Evolutionary conservation across 35 echinoderm and acorn worm genomes (phyloP).

Genomic region (Chiridota heheva): DNA sequence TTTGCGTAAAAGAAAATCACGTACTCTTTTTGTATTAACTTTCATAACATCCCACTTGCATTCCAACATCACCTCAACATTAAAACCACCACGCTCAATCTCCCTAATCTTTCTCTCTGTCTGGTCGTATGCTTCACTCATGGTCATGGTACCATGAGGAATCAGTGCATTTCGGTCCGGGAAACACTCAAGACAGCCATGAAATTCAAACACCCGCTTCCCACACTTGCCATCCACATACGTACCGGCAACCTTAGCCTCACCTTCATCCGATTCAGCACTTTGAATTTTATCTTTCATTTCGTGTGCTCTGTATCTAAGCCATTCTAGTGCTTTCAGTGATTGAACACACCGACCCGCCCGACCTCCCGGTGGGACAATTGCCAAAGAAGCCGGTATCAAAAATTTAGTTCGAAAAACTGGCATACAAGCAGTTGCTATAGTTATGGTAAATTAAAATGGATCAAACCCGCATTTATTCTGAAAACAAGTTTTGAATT

Average conservation of each 20-base stretch:
- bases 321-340: too few species aligned
- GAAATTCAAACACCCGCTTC: conserved; percentile 8
- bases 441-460: conserved; percentile 56
- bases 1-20: too few species aligned
- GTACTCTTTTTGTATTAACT: too few species aligned
- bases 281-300: too few species aligned
- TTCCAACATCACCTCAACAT: conserved; percentile 1
- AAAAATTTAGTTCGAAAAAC: conserved; percentile 50
- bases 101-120: background rate
- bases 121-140: background rate
- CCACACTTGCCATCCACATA: conserved; percentile 4
- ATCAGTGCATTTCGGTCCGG: conserved; percentile 15
- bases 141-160: background rate
- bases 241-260: background rate
- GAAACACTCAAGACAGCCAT: conserved; percentile 12
- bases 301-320: background rate
- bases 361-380: too few species aligned
- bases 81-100: background rate
- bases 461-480: conserved; percentile 53
- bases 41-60: background rate
- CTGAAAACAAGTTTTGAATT: too few species aligned
- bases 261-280: conserved; percentile 11
- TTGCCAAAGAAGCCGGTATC: background rate
- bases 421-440: conserved; percentile 39
- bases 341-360: too few species aligned